Percentiles rank a stretch among this genome's conserved stretches.
Conservation (phyloP, 2,113 vertebrate genomes). For the Passerina amoena region DNA sequence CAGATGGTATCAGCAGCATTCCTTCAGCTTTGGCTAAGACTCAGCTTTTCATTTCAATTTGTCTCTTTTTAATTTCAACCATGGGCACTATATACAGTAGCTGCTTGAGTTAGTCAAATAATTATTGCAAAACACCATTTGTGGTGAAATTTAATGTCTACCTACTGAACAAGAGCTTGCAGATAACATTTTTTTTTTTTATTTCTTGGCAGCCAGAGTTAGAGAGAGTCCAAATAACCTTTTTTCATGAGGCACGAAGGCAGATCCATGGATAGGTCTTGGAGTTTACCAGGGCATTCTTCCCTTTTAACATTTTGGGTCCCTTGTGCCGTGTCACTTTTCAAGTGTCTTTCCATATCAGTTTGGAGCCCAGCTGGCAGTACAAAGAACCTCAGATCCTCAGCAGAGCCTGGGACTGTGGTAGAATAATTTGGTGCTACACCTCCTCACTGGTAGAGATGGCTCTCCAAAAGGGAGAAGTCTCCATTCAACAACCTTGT, state of each 20-base stretch:
- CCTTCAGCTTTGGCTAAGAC: conserved; percentile 24
- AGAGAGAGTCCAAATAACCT: not conserved
- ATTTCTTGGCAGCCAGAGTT: not conserved
- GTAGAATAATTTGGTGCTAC: fast-evolving
- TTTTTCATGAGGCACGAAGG: not conserved
- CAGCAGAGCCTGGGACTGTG: not conserved
- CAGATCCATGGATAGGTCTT: not conserved
- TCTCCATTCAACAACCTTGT: not conserved
- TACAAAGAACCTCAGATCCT: not conserved
- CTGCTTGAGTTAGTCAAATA: conserved; percentile 36
- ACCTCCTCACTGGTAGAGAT: not conserved
- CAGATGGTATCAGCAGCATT: conserved; percentile 40
- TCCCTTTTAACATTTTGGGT: not conserved
- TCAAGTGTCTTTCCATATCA: not conserved
- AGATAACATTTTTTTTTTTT: not conserved
- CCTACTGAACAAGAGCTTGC: not conserved
- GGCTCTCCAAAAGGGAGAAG: not conserved
- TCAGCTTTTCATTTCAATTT: conserved; percentile 41
- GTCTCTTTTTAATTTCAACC: conserved; percentile 31
- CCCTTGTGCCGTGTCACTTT: not conserved
- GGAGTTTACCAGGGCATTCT: not conserved
- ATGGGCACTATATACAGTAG: conserved; percentile 15
- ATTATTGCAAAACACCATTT: conserved; percentile 32
- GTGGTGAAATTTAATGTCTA: not conserved
- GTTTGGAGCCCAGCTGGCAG: no score